Percentiles rank a stretch among this genome's conserved stretches.
Evolutionary conservation across 2,888 invertebrate genomes (phyloP).

Genomic region (Cheilosia variabilis): DNA sequence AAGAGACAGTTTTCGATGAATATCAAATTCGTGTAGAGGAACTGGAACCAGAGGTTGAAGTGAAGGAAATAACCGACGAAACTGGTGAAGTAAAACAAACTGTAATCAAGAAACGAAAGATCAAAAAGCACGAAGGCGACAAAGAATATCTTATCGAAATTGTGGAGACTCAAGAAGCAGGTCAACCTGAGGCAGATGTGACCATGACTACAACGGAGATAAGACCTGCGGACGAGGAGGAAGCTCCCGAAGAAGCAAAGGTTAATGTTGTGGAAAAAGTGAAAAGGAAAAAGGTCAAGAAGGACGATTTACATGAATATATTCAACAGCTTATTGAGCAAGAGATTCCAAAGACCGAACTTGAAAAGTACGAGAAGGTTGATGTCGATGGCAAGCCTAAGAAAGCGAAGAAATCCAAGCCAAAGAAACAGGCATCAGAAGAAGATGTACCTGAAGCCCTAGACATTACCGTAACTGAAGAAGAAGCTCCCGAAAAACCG

Average conservation of each 20-base stretch:
- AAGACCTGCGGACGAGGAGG: constrained; percentile 75
- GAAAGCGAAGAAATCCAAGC: constrained; percentile 81
- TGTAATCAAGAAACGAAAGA: constrained; percentile 81
- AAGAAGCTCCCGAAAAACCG: constrained; percentile 74
- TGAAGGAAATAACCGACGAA: constrained; percentile 81
- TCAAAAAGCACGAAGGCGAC: constrained; percentile 83
- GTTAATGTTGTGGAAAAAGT: constrained; percentile 78
- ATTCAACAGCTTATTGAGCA: constrained; percentile 82
- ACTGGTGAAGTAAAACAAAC: constrained; percentile 79
- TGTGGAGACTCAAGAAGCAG: constrained; percentile 83
- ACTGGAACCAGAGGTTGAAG: constrained; percentile 81
- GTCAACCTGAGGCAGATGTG: constrained; percentile 82
- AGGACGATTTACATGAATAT: constrained; percentile 82
- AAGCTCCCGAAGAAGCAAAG: constrained; percentile 63
- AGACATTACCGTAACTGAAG: constrained; percentile 77
- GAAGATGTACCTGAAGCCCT: constrained; percentile 77
- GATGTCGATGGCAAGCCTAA: constrained; percentile 82
- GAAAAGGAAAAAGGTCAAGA: constrained; percentile 82
- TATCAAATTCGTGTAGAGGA: constrained; percentile 80
- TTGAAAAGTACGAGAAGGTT: constrained; percentile 83
- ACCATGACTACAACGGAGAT: constrained; percentile 78
- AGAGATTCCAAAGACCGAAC: constrained; percentile 83
- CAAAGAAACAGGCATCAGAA: constrained; percentile 77
- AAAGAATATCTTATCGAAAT: constrained; percentile 84
- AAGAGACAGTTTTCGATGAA: constrained; percentile 72